Evolutionary conservation across 2,113 vertebrate genomes (phyloP).

Genomic region (Sialia sialis): DNA sequence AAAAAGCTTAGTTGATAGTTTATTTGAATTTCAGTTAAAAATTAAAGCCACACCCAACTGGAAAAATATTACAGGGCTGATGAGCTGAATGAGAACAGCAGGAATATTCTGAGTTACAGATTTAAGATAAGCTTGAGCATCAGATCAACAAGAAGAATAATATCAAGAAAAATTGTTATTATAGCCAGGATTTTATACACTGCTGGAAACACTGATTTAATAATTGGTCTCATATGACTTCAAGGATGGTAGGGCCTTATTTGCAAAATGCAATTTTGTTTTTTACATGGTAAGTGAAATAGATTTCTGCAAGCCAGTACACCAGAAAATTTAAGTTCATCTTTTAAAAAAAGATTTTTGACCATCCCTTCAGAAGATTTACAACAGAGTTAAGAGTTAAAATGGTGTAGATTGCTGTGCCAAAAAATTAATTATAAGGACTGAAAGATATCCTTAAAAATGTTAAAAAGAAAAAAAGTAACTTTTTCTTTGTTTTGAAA

Average conservation of each 20-base stretch:
- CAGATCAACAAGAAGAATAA: neutral
- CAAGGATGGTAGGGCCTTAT: neutral
- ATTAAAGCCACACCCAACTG: neutral
- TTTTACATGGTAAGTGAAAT: neutral
- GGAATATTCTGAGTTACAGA: neutral
- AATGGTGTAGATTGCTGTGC: neutral
- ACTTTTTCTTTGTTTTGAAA: neutral
- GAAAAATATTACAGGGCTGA: neutral
- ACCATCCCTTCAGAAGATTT: constrained; percentile 21
- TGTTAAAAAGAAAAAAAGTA: neutral
- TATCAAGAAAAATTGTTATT: neutral
- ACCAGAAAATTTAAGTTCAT: neutral
- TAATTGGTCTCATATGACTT: neutral
- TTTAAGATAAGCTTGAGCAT: neutral
- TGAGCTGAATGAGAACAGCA: neutral
- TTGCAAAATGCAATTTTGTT: neutral
- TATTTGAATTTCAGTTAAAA: neutral
- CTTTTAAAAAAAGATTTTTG: neutral
- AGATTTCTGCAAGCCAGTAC: neutral
- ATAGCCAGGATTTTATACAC: neutral
- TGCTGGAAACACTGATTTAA: neutral
- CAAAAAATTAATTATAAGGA: neutral
- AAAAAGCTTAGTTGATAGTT: neutral
- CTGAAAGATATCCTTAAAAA: neutral
- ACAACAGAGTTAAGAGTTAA: neutral